Evolutionary conservation across 2,113 vertebrate species (phyloP), one percentile per base, ranked within the genome.

Genomic region (Stigmatopora nigra): DNA sequence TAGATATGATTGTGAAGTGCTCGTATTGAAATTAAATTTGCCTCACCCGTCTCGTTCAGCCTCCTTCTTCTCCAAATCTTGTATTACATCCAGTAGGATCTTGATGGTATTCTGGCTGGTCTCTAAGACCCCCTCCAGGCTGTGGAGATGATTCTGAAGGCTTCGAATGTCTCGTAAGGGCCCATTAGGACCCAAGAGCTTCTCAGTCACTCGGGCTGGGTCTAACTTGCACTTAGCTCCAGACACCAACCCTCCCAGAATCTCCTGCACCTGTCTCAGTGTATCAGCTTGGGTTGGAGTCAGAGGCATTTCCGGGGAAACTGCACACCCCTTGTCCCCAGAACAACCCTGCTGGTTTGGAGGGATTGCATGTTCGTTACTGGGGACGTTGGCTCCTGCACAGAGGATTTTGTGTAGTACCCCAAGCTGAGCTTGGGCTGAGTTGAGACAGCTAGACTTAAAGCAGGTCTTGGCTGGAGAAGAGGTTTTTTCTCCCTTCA

Each of bases 81-180:
- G 93, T 86, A 94, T 94, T 78, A 94, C 92, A 3, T 92, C 92
- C 86, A 94, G 89, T 76, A 94, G 90, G 76, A 94, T 88, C 61
- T 92, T 91, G 79, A 94, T 94, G 79, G 93, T 94, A 73, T 94
- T 92, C 83, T 94, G 93, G 89, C 93, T 94, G 69, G 92, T 93
- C 83, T 93, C 92, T 88, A 94, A 87, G 68, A 94, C 92, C 38
- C 92, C 92, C 79, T 94, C 93, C 83, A 94, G 82, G 71, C 92
- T 93, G 53, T 93, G 92, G 61, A 94, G 90, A 87, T 92, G 92
- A 71, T 86, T 89, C 77, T 90, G 91, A 86, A 93, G 85, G 75
- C 85, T 89, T 17, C 92, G 88, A 38, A 88, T 91, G 46, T 88
- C 89, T 22, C 86, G 89, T 44, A 90, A 77, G 17, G 88, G 82